These are phyloP conservation scores for Emydoidea blandingii DNA, from an alignment of 2,797 vertebrate genomes.

Conservation along the genomic window DNA sequence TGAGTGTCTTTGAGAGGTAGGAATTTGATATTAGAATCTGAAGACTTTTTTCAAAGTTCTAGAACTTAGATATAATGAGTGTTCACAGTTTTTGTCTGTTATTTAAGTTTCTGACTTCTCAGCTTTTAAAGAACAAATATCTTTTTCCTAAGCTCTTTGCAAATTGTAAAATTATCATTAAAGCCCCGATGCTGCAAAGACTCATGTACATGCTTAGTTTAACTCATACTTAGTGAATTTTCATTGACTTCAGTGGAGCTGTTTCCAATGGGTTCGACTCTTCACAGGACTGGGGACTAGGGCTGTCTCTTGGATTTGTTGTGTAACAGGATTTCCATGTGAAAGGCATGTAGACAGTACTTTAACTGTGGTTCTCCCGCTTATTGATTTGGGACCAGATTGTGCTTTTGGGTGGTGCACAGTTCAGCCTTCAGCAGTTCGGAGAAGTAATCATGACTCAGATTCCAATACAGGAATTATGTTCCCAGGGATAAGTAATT, in stretches of 20 bases:
- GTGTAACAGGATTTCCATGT: neutral
- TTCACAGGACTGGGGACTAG: neutral
- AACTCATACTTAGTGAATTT: neutral
- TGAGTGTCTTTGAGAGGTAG: neutral
- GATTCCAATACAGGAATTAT: rapidly evolving
- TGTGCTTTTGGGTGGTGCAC: neutral
- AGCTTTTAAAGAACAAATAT: neutral
- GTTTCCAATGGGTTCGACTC: neutral
- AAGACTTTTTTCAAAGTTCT: neutral
- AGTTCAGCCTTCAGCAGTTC: neutral
- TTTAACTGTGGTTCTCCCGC: neutral
- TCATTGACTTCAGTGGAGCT: neutral
- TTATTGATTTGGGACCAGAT: neutral
- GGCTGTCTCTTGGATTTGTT: neutral
- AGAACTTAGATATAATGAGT: neutral
- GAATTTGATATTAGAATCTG: neutral
- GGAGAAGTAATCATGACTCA: neutral
- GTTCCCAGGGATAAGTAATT: neutral
- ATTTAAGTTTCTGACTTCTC: neutral
- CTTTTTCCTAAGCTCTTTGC: neutral
- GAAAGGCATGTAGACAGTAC: neutral
- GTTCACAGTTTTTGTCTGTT: neutral
- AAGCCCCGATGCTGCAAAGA: neutral
- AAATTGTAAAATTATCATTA: rapidly evolving
- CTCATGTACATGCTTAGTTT: neutral